Conservation (phyloP, 2,888 invertebrate genomes). For the Eilema depressum region DNA sequence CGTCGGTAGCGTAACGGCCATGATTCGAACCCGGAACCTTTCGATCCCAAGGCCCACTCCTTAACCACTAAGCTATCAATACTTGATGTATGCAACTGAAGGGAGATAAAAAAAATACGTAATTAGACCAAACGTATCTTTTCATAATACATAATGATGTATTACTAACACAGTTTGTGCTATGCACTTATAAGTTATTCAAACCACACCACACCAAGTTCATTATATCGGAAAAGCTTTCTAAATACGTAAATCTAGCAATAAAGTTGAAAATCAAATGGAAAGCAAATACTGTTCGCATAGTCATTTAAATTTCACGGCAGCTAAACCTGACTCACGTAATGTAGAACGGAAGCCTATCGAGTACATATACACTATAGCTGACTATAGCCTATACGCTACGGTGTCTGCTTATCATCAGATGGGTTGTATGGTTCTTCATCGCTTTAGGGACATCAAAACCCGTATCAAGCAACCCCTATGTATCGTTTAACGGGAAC, state of each 20-base stretch:
- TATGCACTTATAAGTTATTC: not conserved
- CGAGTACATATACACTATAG: not conserved
- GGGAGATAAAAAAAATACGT: no score
- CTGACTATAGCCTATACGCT: not conserved
- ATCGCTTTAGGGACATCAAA: not conserved
- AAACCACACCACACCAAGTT: not conserved
- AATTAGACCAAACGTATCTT: not conserved
- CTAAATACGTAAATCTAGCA: not conserved
- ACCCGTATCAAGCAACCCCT: not conserved
- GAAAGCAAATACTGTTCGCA: not conserved
- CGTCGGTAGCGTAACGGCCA: no score
- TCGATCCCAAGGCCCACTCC: no score
- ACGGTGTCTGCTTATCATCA: not conserved
- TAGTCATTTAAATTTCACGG: constrained; percentile 23
- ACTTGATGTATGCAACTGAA: no score
- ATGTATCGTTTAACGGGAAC: not conserved
- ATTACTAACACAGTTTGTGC: not conserved
- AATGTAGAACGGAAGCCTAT: not conserved
- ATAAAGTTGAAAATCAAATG: not conserved
- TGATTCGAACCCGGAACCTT: no score
- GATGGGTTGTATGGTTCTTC: not conserved
- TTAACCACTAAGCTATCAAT: no score
- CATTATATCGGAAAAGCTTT: not conserved
- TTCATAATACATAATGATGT: not conserved
- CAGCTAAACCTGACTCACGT: constrained; percentile 3